Evolutionary conservation across 2,113 vertebrate genomes (phyloP).

Genomic region (Nipponia nippon): DNA sequence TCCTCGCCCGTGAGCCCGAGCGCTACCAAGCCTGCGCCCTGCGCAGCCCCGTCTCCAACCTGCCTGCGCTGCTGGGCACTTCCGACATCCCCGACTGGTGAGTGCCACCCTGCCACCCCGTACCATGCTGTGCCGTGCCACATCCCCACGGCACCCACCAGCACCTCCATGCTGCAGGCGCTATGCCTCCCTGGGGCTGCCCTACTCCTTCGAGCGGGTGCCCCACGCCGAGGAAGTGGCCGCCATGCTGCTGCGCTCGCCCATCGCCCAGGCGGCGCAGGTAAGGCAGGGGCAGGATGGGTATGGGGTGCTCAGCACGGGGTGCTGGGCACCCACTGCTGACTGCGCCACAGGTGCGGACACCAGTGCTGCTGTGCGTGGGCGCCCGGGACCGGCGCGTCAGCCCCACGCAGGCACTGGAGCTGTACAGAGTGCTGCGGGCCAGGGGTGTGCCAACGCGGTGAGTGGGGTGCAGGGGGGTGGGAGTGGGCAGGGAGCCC

Average conservation of each 20-base stretch:
- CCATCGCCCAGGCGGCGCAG: constrained; percentile 73
- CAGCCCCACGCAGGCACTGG: constrained; percentile 80
- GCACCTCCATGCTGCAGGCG: constrained; percentile 50
- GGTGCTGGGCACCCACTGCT: rapidly evolving
- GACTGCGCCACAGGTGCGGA: constrained; percentile 64
- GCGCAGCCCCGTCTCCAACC: constrained; percentile 83
- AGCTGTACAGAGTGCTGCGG: constrained; percentile 80
- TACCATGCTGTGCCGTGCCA: rapidly evolving
- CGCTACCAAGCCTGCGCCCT: constrained; percentile 78
- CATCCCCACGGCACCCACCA: neutral
- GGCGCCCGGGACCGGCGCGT: constrained; percentile 79
- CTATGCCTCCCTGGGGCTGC: constrained; percentile 75
- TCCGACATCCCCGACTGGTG: constrained; percentile 86
- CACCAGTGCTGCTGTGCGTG: constrained; percentile 77
- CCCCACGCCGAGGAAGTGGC: constrained; percentile 72
- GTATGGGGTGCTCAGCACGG: rapidly evolving
- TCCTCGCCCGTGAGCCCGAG: constrained; percentile 76
- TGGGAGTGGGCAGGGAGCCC: neutral
- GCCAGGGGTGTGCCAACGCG: constrained; percentile 71
- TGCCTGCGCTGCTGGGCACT: constrained; percentile 79
- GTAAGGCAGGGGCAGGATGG: constrained; percentile 28
- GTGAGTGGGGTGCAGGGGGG: constrained; percentile 35
- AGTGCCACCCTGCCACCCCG: neutral
- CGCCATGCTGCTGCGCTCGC: constrained; percentile 77
- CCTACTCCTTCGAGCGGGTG: constrained; percentile 76